A percentile compares a stretch with the other conserved stretches of the same genome.
These are phyloP conservation scores for Drosophila pseudoobscura DNA, from an alignment of 1,140 invertebrate genomes.

Conservation along the genomic window DNA sequence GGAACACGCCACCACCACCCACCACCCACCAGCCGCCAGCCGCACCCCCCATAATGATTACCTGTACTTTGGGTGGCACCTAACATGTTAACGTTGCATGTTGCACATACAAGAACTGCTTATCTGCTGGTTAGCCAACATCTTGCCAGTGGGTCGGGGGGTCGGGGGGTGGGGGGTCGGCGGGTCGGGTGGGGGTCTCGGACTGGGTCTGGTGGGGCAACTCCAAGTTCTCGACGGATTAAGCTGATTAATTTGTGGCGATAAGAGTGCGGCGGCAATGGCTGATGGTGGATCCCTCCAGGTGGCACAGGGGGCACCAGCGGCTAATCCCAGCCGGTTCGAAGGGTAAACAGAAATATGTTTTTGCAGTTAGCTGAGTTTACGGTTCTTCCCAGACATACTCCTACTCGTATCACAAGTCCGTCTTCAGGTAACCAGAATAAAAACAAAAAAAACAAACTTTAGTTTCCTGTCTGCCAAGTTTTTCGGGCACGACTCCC, in stretches of 20 bases:
- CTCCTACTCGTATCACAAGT: slow-evolving; percentile 55
- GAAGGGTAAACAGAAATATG: slow-evolving; percentile 79
- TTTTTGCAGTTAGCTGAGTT: slow-evolving; percentile 60
- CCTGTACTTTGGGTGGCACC: slow-evolving; percentile 36
- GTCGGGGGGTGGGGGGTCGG: not conserved
- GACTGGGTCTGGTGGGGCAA: not conserved
- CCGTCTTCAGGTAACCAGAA: slow-evolving; percentile 47
- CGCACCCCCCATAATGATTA: slow-evolving; percentile 35
- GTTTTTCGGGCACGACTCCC: slow-evolving; percentile 51
- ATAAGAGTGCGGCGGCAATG: slow-evolving; percentile 71
- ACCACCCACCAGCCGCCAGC: not conserved
- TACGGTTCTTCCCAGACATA: slow-evolving; percentile 1
- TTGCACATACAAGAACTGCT: slow-evolving; percentile 65
- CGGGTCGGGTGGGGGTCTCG: not conserved
- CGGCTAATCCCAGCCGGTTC: slow-evolving; percentile 68
- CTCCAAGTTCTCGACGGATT: slow-evolving; percentile 78
- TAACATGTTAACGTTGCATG: slow-evolving; percentile 77
- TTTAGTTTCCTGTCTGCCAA: slow-evolving; percentile 79
- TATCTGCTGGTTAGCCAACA: slow-evolving; percentile 68
- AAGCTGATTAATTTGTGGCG: slow-evolving; percentile 79
- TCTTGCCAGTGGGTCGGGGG: slow-evolving; percentile 16
- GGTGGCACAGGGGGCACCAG: not conserved
- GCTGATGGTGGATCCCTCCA: slow-evolving; percentile 15
- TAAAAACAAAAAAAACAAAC: slow-evolving; percentile 42
- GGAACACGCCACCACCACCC: slow-evolving; percentile 32